Evolutionary conservation across 2,797 vertebrate genomes (phyloP), one percentile per base, ranked within the genome.

Genomic region (Steatocranus sp.): DNA sequence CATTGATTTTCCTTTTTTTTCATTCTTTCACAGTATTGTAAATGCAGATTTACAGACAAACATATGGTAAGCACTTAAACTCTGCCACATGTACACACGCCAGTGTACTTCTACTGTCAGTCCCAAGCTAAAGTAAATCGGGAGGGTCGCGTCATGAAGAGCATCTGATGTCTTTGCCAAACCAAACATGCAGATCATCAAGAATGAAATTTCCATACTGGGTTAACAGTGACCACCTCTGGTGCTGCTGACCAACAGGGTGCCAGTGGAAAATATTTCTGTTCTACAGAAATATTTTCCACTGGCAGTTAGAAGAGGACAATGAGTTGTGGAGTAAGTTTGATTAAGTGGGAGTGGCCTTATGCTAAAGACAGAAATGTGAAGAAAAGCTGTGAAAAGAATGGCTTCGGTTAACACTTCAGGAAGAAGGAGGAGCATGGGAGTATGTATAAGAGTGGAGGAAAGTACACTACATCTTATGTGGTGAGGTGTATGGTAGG

Each of bases 391-490:
- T 41, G 36, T 6, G 20, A 43, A 68, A 68, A 25, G 20, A 68
- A 68, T 43, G 63, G 36, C 20, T 25, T 41, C 0, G 0, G 20
- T 43, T 43, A 68, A 43, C 4, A 43, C 63, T 17, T 68, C 0
- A 68, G 38, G 32, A 68, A 68, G 36, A 0, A 43, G 20, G 12
- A 68, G 5, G 20, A 7, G 11, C 63, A 5, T 1, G 3, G 61
- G 34, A 23, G 8, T 15, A 41, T 41, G 36, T 66, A 41, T 15
- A 66, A 9, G 61, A 38, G n/a, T 3, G n/a, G 34, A 23, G 61
- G 61, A 66, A 41, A 17, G 63, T 43, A 15, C 36, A 68, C 63
- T 68, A 68, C 20, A 68, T 68, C 20, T 43, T 66, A 25, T 66
- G 36, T 68, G 36, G 63, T 25, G 63, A 41, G 36, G 63, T 68